Percentiles rank a stretch among this genome's conserved stretches.
phyloP scores from a whole-genome alignment of 64 coral and sea anemone genomes.

The Actinia equina region DNA sequence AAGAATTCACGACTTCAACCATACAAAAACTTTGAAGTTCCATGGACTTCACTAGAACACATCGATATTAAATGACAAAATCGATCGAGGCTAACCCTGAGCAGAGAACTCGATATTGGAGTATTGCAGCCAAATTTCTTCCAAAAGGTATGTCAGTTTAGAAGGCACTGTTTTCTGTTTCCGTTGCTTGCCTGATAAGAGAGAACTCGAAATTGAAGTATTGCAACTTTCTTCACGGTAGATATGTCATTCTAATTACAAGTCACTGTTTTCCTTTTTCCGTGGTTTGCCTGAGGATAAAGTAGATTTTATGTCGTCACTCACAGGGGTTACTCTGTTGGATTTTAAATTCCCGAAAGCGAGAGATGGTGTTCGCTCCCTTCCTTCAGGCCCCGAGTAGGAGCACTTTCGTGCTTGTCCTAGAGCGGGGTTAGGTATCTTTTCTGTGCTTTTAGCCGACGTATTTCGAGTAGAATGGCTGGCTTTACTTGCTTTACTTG shows the following conservation, averaged over 20 bases:
- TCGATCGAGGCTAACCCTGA: no score
- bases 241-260: background rate
- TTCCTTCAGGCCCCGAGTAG: background rate
- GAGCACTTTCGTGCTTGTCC: background rate
- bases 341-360: constrained; percentile 16
- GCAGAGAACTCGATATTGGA: no score
- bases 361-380: background rate
- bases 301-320: background rate
- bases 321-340: background rate
- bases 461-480: background rate
- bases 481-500: constrained; percentile 4
- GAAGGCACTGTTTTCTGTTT: background rate
- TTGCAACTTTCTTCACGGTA: no score
- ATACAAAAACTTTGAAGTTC: no score
- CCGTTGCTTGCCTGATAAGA: background rate
- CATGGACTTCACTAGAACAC: no score
- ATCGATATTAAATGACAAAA: no score
- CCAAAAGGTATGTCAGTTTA: background rate
- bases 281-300: background rate
- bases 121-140: no score
- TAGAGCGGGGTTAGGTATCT: background rate
- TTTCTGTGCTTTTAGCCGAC: background rate
- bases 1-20: no score
- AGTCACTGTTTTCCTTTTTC: background rate
- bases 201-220: no score